Evolutionary conservation across 2,797 vertebrate species (phyloP), one percentile per base, ranked within the genome.

Genomic region (Acanthopagrus latus): DNA sequence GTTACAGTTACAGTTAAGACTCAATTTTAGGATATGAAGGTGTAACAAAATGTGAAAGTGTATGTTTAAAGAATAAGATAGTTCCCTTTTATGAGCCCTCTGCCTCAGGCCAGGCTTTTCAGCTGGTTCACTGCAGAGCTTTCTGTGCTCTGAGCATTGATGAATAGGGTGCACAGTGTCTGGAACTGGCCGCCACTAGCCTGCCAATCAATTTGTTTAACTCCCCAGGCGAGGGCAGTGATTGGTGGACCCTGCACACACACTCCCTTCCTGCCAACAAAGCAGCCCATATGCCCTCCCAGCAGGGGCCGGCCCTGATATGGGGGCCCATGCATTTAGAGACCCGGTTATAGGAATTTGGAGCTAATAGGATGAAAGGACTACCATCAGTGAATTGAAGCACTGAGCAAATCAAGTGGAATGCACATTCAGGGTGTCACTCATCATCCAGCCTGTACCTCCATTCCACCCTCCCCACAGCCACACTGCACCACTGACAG

Each of bases 201-300:
- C 94, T 93, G 93, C 93, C 93, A 93, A 95, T 95, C 94, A 95
- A 95, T 95, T 95, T 94, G 94, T 95, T 95, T 94, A 95, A 92
- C 94, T 95, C 94, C 87, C 90, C 92, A 79, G 93, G 93, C 89
- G 60, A 90, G 91, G 90, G 87, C 88, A 93, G 87, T 83, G 86
- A 93, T 94, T 92, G 93, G 89, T 90, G 89, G 90, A 92, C 92
- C 91, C 92, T 83, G 85, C 91, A 88, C 89, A 91, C 91, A 93
- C 89, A 92, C 90, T 86, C 86, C 81, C 65, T 91, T 92, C 84
- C 86, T 79, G 72, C 71, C 79, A 92, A 95, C 94, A 96, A 95
- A 95, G 92, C 91, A 85, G 86, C 86, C 93, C 95, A 94, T 94
- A 94, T 94, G 94, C 94, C 93, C 92, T 94, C 93, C 88, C 94